Evolutionary conservation across 2,113 vertebrate genomes (phyloP).

Genomic region (Heterocephalus glaber): DNA sequence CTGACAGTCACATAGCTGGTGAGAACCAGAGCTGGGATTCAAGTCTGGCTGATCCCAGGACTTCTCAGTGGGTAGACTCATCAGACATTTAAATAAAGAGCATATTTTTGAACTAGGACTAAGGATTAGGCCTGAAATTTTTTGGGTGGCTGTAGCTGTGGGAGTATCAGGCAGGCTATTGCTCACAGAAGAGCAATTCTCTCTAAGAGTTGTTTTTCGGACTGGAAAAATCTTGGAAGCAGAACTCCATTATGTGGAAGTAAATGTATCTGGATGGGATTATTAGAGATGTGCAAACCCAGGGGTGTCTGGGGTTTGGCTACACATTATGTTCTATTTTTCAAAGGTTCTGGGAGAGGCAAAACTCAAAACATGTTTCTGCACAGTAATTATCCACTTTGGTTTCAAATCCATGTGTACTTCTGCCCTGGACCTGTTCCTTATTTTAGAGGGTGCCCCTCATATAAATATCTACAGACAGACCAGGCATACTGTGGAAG

Average conservation of each 20-base stretch:
- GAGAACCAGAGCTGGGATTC: background rate
- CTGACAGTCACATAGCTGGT: background rate
- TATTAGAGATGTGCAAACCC: slow-evolving; percentile 63
- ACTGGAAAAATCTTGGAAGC: slow-evolving; percentile 57
- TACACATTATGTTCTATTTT: slow-evolving; percentile 71
- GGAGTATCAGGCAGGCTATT: slow-evolving; percentile 3
- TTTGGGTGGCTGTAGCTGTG: background rate
- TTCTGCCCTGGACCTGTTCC: slow-evolving; percentile 60
- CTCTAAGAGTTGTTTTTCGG: slow-evolving; percentile 58
- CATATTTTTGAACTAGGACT: slow-evolving; percentile 21
- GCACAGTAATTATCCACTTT: slow-evolving; percentile 63
- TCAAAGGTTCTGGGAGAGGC: slow-evolving; percentile 68
- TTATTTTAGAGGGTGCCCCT: slow-evolving; percentile 53
- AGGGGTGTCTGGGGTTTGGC: slow-evolving; percentile 69
- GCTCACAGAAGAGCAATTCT: slow-evolving; percentile 26
- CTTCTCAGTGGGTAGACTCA: slow-evolving; percentile 18
- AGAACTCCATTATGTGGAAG: slow-evolving; percentile 64
- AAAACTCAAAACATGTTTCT: slow-evolving; percentile 77
- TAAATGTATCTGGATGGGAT: slow-evolving; percentile 71
- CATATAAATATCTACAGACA: slow-evolving; percentile 27
- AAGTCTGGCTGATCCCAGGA: background rate
- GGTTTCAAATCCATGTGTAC: slow-evolving; percentile 48
- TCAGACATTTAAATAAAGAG: slow-evolving; percentile 33
- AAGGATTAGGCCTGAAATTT: slow-evolving; percentile 21
- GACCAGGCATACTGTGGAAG: background rate